Evolutionary conservation across 1,140 invertebrate species (phyloP), one percentile per base, ranked within the genome.

Genomic region (Hesperophylax magnus): DNA sequence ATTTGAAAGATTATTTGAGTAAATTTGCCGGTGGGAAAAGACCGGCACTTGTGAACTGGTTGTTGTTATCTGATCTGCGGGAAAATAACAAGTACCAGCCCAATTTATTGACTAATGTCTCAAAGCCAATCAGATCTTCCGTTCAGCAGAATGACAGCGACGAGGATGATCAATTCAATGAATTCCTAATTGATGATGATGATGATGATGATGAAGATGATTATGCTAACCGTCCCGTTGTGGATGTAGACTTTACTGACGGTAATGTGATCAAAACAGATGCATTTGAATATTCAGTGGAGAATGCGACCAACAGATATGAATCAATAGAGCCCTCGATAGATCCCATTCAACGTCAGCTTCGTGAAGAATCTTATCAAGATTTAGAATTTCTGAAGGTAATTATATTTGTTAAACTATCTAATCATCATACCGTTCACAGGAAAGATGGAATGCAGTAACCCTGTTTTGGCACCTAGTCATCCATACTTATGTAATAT

Each of bases 21-120:
- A 65, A 52, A 14, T 79, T 79, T 31, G n/a, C n/a, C 22, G 27
- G 18, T 31, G n/a, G n/a, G 8, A 31, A 18, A 24, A 71, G 39
- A 24, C 18, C 78, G 14, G 24, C 71, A n/a, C 18, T 80, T 24
- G 72, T 80, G 5, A 80, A 76, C 53, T 80, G 79, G 74, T 58
- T 83, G 52, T 53, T 79, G 18, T 20, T 76, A 24, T 22, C 56
- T 34, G 78, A 86, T 77, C 78, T 85, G 22, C 65, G 82, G 67
- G 85, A 53, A 20, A 17, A 60, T 17, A 20, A 71, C 18, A n/a
- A 52, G 6, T 18, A 71, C 31, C 7, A 9, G 9, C 18, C 67
- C 14, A 52, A 39, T 17, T 18, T 47, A 11, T 47, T 47, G 1
- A 47, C 39, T 14, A 47, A 47, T 14, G 39, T 47, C 6, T 11